Base-by-base conservation (phyloP, 2,888 invertebrate genomes). In the Agrochola macilenta region DNA sequence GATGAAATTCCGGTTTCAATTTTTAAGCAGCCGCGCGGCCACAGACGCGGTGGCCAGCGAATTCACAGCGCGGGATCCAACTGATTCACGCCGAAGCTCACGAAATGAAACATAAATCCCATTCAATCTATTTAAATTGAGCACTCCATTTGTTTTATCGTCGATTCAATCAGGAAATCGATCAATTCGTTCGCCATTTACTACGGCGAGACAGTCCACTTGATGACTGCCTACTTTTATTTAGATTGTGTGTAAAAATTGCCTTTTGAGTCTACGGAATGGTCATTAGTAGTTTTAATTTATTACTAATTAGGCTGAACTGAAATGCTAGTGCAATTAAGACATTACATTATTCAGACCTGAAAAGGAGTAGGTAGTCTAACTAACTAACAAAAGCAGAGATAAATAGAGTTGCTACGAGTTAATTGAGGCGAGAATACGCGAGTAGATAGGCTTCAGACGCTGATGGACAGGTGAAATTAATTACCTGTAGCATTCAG, bases 121-220 rank as follows among this genome's bases (percentile, higher is more conserved):
- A 93, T 95, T 95, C 95, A 95, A 95, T 96, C 94, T 95, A 94
- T 95, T 95, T 95, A 95, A 96, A 96, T 95, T 95, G 95, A 94
- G 91, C 93, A 93, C 93, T 94, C 94, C 93, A 95, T 96, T 95
- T 95, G 95, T 95, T 96, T 95, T 95, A 95, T 95, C 94, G 94
- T 89, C 91, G 90, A 93, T 93, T 93, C 95, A 94, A 95, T 92
- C 94, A 93, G 93, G 88, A 91, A 92, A 93, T 92, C 93, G 91
- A 93, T 92, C 91, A 93, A 94, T 95, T 93, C 93, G 91, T 92
- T 93, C 88, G 87, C 89, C 88, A 89, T 91, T 90, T 90, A 92
- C 82, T 84, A 78, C 78, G 74, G 76, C 76, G 80, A 84, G 85
- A 87, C 87, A 76, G 88, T 80, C 80, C 80, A 84, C 76, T 87